These are phyloP conservation scores for Pristionchus arcanus DNA, from an alignment of 2,888 invertebrate species.

Conservation along the genomic window DNA sequence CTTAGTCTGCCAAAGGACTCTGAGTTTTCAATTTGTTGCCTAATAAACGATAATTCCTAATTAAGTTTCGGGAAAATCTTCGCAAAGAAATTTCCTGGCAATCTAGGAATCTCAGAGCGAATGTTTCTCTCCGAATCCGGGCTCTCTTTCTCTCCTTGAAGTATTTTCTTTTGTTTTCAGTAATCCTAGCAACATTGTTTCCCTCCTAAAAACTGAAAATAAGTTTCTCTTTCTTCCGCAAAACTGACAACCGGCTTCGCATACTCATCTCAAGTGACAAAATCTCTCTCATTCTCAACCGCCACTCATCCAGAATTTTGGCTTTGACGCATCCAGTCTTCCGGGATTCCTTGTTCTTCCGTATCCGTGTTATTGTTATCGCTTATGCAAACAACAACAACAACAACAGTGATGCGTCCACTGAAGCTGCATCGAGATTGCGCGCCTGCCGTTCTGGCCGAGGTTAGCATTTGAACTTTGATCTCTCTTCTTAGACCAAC, in stretches of 20 bases:
- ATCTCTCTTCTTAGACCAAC: not conserved
- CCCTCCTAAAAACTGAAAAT: not conserved
- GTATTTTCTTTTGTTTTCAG: not conserved
- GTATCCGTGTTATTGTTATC: not conserved
- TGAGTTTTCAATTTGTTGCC: not conserved
- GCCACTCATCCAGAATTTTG: not conserved
- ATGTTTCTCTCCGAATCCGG: not conserved
- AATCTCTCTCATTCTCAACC: not conserved
- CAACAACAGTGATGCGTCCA: not conserved
- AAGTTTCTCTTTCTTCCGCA: not conserved
- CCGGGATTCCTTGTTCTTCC: not conserved
- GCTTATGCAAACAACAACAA: not conserved
- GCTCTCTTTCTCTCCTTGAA: not conserved
- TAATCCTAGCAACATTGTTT: not conserved
- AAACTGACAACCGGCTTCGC: not conserved
- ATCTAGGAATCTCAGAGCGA: not conserved
- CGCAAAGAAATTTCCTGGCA: not conserved
- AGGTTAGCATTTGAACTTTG: not conserved
- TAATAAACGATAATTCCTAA: not conserved
- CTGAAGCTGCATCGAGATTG: not conserved
- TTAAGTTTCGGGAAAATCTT: not conserved
- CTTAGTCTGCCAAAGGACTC: not conserved
- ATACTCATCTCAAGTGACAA: not conserved
- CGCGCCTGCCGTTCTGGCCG: not conserved
- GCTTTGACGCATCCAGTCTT: not conserved